A percentile compares a stretch with the other conserved stretches of the same genome.
Conservation (phyloP, 1,140 invertebrate species). For the Druon quercuslanigerum region DNA sequence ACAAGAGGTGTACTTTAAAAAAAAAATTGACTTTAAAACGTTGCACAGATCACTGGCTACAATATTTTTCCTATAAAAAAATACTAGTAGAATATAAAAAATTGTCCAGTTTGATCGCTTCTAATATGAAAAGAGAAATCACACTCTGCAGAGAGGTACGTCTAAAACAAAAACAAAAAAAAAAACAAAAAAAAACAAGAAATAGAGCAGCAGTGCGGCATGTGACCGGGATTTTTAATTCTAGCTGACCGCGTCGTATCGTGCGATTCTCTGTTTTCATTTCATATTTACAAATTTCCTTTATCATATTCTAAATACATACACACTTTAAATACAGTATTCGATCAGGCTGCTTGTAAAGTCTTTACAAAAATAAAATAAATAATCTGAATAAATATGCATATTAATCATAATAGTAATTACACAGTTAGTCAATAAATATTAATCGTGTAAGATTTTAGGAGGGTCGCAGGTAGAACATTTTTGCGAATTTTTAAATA, state of each 20-base stretch:
- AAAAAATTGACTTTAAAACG: neutral
- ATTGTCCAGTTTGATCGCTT: neutral
- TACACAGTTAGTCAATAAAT: conserved; percentile 73
- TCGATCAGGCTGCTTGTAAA: conserved; percentile 65
- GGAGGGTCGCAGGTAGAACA: conserved; percentile 37
- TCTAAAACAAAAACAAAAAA: conserved; percentile 42
- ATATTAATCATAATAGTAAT: conserved; percentile 53
- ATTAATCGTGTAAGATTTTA: conserved; percentile 51
- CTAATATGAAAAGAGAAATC: conserved; percentile 43
- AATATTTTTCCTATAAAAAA: conserved; percentile 12
- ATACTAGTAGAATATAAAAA: conserved; percentile 21
- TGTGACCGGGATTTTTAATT: conserved; percentile 54
- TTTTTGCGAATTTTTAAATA: conserved; percentile 29
- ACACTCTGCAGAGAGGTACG: conserved; percentile 52
- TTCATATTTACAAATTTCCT: conserved; percentile 55
- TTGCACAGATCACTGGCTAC: conserved; percentile 21
- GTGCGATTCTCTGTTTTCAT: conserved; percentile 56
- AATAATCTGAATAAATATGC: conserved; percentile 75
- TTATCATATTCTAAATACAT: conserved; percentile 45
- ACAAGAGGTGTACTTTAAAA: too few relatives aligned
- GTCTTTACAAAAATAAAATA: conserved; percentile 74
- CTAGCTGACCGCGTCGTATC: conserved; percentile 54
- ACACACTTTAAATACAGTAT: conserved; percentile 65
- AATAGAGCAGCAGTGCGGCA: conserved; percentile 60
- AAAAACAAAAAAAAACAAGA: conserved; percentile 48